A percentile compares a stretch with the other conserved stretches of the same genome.
Evolutionary conservation across 2,113 vertebrate species (phyloP).

Genomic region (Cyprinus carpio): DNA sequence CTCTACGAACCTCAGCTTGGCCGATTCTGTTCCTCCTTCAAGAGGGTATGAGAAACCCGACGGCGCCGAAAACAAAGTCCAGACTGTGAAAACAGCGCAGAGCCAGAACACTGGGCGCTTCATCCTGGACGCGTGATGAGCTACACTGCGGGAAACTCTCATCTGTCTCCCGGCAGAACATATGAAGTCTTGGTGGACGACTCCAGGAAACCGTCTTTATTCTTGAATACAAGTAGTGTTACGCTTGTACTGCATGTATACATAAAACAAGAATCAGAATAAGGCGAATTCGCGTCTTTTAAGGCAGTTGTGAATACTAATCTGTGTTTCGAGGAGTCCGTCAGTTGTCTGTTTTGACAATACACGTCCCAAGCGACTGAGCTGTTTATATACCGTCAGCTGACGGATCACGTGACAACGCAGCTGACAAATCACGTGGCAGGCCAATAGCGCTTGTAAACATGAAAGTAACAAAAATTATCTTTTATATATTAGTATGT

Average conservation of each 20-base stretch:
- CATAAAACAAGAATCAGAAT: conserved; percentile 11
- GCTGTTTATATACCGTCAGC: conserved; percentile 57
- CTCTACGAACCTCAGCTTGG: conserved; percentile 46
- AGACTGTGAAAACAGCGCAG: background rate
- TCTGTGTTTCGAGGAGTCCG: background rate
- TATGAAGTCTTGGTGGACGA: background rate
- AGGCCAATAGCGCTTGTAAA: background rate
- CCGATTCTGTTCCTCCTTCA: background rate
- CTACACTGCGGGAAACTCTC: background rate
- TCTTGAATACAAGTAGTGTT: background rate
- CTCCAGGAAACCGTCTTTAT: background rate
- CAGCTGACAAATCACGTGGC: background rate
- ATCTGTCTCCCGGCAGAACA: background rate
- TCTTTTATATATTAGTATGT: no score
- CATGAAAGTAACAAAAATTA: background rate
- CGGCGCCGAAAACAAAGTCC: conserved; percentile 39
- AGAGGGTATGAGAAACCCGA: conserved; percentile 53
- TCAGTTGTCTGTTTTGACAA: background rate
- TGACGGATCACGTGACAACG: conserved; percentile 69
- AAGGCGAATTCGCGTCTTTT: background rate
- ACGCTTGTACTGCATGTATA: background rate
- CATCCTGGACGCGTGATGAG: background rate
- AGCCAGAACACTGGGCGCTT: background rate
- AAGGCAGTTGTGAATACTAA: background rate
- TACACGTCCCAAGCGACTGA: background rate